Base-by-base conservation (phyloP, 2,113 vertebrate species). In the Percopsis transmontana region DNA sequence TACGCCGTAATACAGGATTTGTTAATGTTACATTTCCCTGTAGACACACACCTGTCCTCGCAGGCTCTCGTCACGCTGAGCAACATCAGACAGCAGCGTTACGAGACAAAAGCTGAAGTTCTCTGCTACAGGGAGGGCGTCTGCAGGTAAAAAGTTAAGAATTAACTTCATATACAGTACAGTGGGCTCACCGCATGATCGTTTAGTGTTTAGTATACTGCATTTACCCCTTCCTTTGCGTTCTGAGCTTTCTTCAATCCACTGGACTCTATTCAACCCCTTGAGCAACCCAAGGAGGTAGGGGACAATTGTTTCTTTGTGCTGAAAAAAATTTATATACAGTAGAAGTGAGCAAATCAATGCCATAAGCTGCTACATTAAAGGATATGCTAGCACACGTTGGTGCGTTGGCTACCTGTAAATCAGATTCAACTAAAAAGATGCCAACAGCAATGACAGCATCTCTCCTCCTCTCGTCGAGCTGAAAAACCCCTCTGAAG, bases 81-180 rank as follows among this genome's bases (percentile, higher is more conserved):
- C 95, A 0, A 99, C 95, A 0, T 98, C 97, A 0, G 94, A 98
- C 0, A 99, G 88, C 66, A 98, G 74, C 0, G 97, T 99, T 2
- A 98, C 95, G 9, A 99, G 87, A 86, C 93, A 94, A 77, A 99
- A 99, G 84, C 94, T 96, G 91, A 99, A 99, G 82, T 92, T 98
- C 90, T 99, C 97, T 48, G 97, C 94, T 11, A 98, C 89, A 1
- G 97, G 96, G 72, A 99, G 97, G 1, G 82, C 74, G 3, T 94
- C 97, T 99, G 81, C 5, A 69, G 85, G 52, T 80, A 9, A 0
- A 12, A 57, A 2, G 58, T 66, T 13, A 14, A 3, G 56, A n/a
- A 52, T 53, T 27, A 19, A 20, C 42, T 11, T 1, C 42, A 33
- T n/a, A n/a, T 13, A 39, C 21, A 11, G 2, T 2, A 42, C 48